These are phyloP conservation scores for Cantharis nigra DNA, from an alignment of 2,888 invertebrate species.

Conservation along the genomic window DNA sequence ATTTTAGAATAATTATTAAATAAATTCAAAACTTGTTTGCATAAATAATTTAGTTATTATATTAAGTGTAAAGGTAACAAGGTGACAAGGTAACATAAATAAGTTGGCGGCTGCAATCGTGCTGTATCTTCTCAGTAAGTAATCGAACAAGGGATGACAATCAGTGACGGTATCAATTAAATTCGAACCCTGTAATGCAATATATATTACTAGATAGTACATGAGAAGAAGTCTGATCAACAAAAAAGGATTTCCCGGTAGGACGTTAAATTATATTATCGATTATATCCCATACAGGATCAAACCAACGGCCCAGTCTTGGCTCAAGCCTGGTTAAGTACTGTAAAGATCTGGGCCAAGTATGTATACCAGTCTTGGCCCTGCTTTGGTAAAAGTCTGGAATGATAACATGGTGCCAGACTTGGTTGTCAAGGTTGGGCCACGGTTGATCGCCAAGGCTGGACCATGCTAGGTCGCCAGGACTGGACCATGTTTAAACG, in stretches of 20 bases:
- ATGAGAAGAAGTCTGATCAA: background rate
- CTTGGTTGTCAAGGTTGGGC: no score
- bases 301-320: no score
- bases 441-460: no score
- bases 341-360: no score
- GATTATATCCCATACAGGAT: background rate
- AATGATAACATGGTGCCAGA: no score
- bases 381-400: no score
- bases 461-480: no score
- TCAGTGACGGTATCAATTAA: background rate
- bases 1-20: background rate
- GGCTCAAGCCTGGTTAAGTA: no score
- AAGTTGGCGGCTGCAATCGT: background rate
- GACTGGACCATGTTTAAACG: no score
- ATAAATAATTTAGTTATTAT: background rate
- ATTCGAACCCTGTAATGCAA: background rate
- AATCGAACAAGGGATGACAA: background rate
- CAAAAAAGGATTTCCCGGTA: background rate
- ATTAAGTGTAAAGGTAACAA: background rate
- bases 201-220: background rate
- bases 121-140: background rate
- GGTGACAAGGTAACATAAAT: background rate
- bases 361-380: no score
- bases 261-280: background rate
- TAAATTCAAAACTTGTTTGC: background rate